phyloP scores from a whole-genome alignment of 2,113 vertebrate species.

The Heterotis niloticus region DNA sequence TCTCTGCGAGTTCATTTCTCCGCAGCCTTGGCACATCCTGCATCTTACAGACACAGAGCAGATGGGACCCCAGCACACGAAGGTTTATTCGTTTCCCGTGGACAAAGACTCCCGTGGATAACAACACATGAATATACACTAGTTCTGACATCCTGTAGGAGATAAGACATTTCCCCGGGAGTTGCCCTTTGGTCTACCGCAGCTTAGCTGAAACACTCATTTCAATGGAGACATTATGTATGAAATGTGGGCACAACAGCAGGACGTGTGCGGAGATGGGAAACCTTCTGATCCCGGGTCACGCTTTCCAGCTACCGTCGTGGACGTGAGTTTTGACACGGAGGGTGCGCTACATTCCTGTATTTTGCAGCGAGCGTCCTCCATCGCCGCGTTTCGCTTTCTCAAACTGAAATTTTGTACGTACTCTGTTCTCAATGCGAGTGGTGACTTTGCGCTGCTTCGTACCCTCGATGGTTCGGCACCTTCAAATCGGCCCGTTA shows the following conservation, averaged over 20 bases:
- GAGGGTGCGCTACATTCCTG: too few relatives aligned
- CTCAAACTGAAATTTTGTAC: background rate
- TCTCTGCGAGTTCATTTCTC: background rate
- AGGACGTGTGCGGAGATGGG: too few relatives aligned
- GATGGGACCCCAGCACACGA: background rate
- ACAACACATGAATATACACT: background rate
- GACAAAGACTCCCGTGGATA: background rate
- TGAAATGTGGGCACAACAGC: too few relatives aligned
- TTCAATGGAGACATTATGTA: too few relatives aligned
- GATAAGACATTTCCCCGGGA: background rate
- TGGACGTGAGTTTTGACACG: too few relatives aligned
- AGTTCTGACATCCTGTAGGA: background rate
- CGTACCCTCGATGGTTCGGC: background rate
- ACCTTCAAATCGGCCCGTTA: conserved; percentile 3
- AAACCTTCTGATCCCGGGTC: too few relatives aligned
- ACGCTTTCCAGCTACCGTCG: too few relatives aligned
- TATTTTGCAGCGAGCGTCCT: background rate
- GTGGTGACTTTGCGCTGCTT: background rate
- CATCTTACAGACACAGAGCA: background rate
- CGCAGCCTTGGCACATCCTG: background rate
- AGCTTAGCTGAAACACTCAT: too few relatives aligned
- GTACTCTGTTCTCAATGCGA: background rate
- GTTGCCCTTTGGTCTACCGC: too few relatives aligned
- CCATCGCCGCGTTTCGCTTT: background rate
- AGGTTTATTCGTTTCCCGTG: background rate